Conservation (phyloP, 2,113 vertebrate species). For the Marmota monax region DNA sequence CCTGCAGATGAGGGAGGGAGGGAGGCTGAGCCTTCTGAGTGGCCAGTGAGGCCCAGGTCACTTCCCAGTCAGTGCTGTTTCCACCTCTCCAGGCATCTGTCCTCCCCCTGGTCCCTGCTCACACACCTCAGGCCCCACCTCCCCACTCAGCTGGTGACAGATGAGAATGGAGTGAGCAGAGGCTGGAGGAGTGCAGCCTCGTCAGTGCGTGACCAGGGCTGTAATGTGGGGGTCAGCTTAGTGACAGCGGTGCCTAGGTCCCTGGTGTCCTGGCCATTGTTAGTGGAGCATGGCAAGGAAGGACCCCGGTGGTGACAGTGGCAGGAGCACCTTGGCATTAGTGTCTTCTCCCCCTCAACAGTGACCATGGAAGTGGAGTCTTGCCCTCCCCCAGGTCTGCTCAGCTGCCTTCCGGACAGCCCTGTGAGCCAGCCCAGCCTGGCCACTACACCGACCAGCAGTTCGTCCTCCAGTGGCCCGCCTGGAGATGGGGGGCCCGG, state of each 20-base stretch:
- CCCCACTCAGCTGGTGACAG: not conserved
- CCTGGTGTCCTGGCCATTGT: not conserved
- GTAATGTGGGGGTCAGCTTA: not conserved
- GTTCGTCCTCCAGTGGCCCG: not conserved
- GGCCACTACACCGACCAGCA: not conserved
- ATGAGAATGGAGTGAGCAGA: not conserved
- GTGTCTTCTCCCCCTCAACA: not conserved
- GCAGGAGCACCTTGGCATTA: not conserved
- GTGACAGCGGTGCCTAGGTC: not conserved
- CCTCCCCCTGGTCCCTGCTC: not conserved
- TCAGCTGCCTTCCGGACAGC: slow-evolving; percentile 8
- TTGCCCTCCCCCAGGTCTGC: slow-evolving; percentile 42
- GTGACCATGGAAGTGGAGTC: not conserved
- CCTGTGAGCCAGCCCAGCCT: not conserved
- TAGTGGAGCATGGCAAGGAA: not conserved
- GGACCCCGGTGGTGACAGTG: not conserved
- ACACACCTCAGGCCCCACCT: not conserved
- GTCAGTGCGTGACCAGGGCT: not conserved
- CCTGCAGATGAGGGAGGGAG: not conserved
- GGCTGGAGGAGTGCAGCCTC: not conserved
- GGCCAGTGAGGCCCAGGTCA: not conserved
- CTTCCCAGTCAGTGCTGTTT: not conserved
- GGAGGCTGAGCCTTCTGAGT: not conserved
- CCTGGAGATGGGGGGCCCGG: not conserved
- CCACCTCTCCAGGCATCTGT: not conserved